Percentiles rank a stretch among this genome's conserved stretches.
Conservation (phyloP, 2,797 vertebrate genomes). For the Ataeniobius toweri region DNA sequence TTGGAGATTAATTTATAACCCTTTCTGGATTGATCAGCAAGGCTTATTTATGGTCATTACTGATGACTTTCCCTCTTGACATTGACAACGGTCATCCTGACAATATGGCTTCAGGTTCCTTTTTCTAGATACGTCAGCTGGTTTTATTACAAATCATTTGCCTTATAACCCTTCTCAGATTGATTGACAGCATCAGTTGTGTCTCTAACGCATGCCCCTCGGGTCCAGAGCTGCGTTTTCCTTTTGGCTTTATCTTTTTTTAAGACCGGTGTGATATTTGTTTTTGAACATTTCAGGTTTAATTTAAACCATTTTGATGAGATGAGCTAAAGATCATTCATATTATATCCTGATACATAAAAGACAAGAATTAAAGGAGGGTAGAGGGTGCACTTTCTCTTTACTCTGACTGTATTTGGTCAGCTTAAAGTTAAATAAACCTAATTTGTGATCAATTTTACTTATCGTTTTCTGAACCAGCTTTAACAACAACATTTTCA, state of each 20-base stretch:
- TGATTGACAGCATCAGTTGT: too few species aligned
- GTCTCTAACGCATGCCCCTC: background rate
- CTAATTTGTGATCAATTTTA: background rate
- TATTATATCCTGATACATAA: too few species aligned
- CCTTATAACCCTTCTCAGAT: too few species aligned
- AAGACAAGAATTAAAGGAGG: background rate
- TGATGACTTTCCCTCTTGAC: background rate
- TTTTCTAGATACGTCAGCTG: too few species aligned
- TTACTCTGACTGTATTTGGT: background rate
- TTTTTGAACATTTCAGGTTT: background rate
- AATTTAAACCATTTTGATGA: too few species aligned
- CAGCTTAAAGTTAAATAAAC: background rate
- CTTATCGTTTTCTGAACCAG: background rate
- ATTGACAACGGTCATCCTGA: background rate
- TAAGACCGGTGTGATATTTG: background rate
- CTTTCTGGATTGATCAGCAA: background rate
- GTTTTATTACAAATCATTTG: background rate
- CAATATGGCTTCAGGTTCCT: too few species aligned
- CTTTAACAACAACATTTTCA: background rate
- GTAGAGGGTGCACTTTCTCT: background rate
- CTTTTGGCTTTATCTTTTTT: too few species aligned
- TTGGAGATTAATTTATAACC: background rate
- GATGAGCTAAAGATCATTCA: too few species aligned
- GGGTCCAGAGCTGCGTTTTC: background rate
- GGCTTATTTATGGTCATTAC: background rate